These are phyloP conservation scores for Eumaeus atala DNA, from an alignment of 1,140 invertebrate genomes.

Conservation along the genomic window DNA sequence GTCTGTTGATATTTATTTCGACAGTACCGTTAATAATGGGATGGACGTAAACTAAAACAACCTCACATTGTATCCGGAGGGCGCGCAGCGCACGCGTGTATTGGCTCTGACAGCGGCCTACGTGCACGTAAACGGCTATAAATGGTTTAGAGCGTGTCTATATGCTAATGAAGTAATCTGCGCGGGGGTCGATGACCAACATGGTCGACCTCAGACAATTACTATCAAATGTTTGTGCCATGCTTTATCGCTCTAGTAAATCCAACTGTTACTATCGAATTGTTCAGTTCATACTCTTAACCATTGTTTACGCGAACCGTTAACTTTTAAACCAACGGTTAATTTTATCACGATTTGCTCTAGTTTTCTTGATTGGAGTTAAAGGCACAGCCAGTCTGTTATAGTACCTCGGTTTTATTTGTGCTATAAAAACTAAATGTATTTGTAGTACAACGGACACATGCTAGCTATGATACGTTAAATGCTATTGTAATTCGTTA, in stretches of 20 bases:
- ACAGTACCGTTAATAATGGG: too few species aligned
- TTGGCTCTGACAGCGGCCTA: too few species aligned
- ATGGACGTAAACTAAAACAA: too few species aligned
- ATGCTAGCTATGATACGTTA: too few species aligned
- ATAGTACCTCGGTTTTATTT: too few species aligned
- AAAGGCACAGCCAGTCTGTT: too few species aligned
- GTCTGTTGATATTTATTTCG: too few species aligned
- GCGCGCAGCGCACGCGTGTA: too few species aligned
- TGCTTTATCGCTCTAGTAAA: slow-evolving; percentile 38
- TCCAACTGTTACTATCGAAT: slow-evolving; percentile 7
- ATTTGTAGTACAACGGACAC: too few species aligned
- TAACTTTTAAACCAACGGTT: not conserved
- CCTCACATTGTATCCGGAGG: too few species aligned
- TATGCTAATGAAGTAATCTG: slow-evolving; percentile 15
- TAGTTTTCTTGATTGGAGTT: not conserved
- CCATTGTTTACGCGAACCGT: slow-evolving; percentile 4
- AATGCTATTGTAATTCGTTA: too few species aligned
- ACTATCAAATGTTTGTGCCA: slow-evolving; percentile 22
- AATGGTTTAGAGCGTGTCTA: slow-evolving; percentile 6
- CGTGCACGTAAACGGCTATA: not conserved
- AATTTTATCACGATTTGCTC: slow-evolving; percentile 4
- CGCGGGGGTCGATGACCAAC: slow-evolving; percentile 26
- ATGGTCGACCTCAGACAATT: slow-evolving; percentile 30
- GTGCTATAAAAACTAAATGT: too few species aligned
- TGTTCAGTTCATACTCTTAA: not conserved